Conservation (phyloP, 2,113 vertebrate species). For the Numida meleagris region DNA sequence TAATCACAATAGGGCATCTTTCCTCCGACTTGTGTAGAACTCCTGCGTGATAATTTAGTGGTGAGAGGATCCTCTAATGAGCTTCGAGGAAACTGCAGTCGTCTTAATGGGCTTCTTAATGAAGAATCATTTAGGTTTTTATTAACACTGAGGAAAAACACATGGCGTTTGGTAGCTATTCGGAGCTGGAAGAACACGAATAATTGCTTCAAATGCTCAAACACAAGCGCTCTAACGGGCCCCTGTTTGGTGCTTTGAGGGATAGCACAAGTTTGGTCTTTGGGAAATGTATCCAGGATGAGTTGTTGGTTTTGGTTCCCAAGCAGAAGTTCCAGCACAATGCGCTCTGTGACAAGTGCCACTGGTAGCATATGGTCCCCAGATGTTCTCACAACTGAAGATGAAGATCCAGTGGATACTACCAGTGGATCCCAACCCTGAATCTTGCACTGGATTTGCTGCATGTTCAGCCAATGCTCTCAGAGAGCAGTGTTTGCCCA, state of each 20-base stretch:
- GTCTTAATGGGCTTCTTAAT: slow-evolving; percentile 81
- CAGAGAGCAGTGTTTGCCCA: neutral
- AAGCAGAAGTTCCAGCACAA: neutral
- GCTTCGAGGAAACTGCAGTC: slow-evolving; percentile 75
- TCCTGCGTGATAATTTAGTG: slow-evolving; percentile 72
- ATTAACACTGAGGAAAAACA: slow-evolving; percentile 78
- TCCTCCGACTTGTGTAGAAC: slow-evolving; percentile 63
- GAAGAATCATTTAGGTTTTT: slow-evolving; percentile 81
- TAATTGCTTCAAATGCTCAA: slow-evolving; percentile 56
- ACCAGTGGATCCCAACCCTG: neutral
- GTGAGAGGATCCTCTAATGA: slow-evolving; percentile 76
- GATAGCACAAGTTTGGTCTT: slow-evolving; percentile 31
- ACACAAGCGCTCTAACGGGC: slow-evolving; percentile 40
- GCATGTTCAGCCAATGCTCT: neutral
- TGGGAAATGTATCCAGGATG: neutral
- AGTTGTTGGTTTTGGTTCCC: neutral
- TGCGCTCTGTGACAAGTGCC: neutral
- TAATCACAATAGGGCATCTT: slow-evolving; percentile 67
- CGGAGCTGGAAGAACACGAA: slow-evolving; percentile 63
- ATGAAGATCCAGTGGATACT: neutral
- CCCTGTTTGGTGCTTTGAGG: slow-evolving; percentile 41
- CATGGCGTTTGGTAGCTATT: slow-evolving; percentile 63
- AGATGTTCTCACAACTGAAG: neutral
- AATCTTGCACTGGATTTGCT: neutral
- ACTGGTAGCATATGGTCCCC: neutral